Percentiles rank a stretch among this genome's conserved stretches.
phyloP scores from a whole-genome alignment of 23 tunicate genomes.

The Oikopleura dioica region DNA sequence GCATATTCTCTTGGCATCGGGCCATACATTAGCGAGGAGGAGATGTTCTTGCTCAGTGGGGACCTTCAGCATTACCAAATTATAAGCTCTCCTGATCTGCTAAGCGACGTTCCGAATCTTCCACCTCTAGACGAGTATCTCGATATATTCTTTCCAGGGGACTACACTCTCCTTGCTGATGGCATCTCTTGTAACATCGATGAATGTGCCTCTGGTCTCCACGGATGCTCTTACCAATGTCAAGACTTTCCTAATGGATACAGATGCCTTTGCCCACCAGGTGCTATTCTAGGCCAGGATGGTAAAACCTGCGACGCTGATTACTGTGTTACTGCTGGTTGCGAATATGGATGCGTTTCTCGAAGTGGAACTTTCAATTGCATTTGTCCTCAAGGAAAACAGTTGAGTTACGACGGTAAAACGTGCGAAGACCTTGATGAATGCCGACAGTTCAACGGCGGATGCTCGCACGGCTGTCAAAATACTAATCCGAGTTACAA shows the following conservation, averaged over 20 bases:
- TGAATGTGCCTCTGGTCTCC: not conserved
- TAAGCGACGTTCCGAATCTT: not conserved
- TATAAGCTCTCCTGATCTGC: not conserved
- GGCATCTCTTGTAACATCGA: not conserved
- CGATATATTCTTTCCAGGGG: not conserved
- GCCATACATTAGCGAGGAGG: not conserved
- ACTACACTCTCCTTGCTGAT: not conserved
- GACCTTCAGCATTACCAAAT: conserved; percentile 5
- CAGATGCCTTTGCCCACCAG: not conserved
- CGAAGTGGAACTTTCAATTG: not conserved
- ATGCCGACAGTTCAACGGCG: not conserved
- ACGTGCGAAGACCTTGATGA: not conserved
- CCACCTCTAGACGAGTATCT: conserved; percentile 1
- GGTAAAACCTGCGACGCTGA: not conserved
- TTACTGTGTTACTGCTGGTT: not conserved
- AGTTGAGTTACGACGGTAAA: not conserved
- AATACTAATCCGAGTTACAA: not conserved
- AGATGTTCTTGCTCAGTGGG: not conserved
- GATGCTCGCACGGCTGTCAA: not conserved
- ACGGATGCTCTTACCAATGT: not conserved
- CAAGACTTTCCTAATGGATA: conserved; percentile 1
- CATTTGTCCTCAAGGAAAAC: conserved; percentile 1
- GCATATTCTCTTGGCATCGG: conserved; percentile 1
- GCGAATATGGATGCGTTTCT: not conserved
- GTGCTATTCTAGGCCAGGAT: not conserved